Base-by-base conservation (phyloP, 1,140 invertebrate species). In the Laodelphax striatellus region DNA sequence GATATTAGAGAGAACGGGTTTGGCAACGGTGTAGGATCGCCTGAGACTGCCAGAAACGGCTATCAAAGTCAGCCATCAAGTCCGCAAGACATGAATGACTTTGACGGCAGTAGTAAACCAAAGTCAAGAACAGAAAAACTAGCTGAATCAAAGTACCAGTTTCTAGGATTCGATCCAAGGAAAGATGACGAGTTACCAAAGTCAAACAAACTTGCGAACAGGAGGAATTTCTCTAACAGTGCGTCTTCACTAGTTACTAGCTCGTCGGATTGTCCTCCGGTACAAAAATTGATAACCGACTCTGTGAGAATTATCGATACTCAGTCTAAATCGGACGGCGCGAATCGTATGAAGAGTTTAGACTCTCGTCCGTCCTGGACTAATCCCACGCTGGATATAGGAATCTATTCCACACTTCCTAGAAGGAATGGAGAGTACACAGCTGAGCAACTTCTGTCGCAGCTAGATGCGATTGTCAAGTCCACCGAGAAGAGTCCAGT, bases 401-500 rank as follows among this genome's bases (percentile, higher is more conserved):
- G 60, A 21, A 50, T 28, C n/a, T 52, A 52, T n/a, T 28, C 17
- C 2, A 16, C 56, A 10, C 21, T 21, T 14, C 21, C 44, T 24
- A 42, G 17, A 5, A 60, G 38, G 28, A 60, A 60, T 44, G 59
- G 59, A 19, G 59, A 60, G 22, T 60, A 53, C 52, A 24, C 59
- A 43, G 46, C 59, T 9, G 53, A 60, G 14, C 59, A 60, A 34
- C 22, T 60, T 17, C 21, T 63, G 5, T 60, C 55, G 28, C 52
- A 64, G 31, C 50, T 58, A 17, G 59, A 64, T 14, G 52, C 55
- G 24, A 59, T 58, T 8, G 60, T 64, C 71, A 21, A 69, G 73
- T 43, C 63, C 70, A 19, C 72, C 75, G 53, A 14, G 57, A 57
- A 58, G 16, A 38, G n/a, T 38, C 46, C 46, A 11, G 46, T 50